A percentile compares a stretch with the other conserved stretches of the same genome.
phyloP scores from a whole-genome alignment of 2,888 invertebrate species.

The Torymus texanus region DNA sequence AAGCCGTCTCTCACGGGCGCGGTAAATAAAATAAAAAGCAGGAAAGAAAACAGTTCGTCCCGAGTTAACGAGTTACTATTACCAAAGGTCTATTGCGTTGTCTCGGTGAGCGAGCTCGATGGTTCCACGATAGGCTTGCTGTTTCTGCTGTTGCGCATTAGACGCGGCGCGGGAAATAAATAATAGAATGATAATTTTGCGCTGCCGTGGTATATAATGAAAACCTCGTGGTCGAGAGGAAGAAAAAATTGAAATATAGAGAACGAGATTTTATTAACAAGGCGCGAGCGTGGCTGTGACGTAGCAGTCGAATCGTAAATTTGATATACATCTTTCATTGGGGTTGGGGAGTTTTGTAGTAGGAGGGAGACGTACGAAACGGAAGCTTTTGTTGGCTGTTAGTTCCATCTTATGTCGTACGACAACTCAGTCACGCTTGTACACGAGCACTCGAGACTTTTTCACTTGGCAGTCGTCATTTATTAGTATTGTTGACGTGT shows the following conservation, averaged over 20 bases:
- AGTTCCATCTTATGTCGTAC: no score
- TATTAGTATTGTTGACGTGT: no score
- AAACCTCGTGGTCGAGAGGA: constrained; percentile 14
- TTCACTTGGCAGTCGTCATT: no score
- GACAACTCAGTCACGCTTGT: no score
- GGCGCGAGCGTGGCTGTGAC: neutral
- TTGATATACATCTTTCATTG: constrained; percentile 31
- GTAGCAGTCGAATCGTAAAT: constrained; percentile 10
- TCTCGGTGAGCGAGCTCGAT: constrained; percentile 4
- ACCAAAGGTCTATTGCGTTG: neutral
- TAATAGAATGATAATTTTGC: constrained; percentile 31
- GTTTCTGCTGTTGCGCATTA: neutral
- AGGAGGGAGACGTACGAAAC: no score
- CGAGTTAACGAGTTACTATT: constrained; percentile 30
- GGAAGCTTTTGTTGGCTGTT: no score
- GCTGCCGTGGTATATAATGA: neutral
- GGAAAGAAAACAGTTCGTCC: no score
- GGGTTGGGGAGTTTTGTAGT: no score
- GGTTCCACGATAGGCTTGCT: constrained; percentile 11
- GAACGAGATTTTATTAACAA: constrained; percentile 21
- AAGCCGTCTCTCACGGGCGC: no score
- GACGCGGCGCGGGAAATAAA: constrained; percentile 26
- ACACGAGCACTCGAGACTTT: no score
- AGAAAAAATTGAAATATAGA: constrained; percentile 19
- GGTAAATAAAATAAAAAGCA: no score